These are phyloP conservation scores for Peucedramus taeniatus DNA, from an alignment of 2,113 vertebrate genomes.

Conservation along the genomic window DNA sequence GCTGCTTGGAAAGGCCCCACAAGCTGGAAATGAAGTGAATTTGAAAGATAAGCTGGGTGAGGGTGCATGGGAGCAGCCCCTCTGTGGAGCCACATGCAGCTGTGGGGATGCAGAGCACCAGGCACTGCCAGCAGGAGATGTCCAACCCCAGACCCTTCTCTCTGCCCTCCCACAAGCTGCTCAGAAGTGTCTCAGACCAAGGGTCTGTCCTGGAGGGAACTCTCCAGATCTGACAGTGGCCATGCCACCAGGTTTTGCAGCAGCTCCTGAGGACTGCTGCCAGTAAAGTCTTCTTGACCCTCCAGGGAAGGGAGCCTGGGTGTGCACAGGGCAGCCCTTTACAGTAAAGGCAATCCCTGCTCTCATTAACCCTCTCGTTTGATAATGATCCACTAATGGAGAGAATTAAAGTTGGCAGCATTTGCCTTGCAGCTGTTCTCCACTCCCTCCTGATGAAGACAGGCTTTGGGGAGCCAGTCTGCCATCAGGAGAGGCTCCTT, in stretches of 20 bases:
- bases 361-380: not conserved
- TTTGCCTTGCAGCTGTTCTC: constrained; percentile 34
- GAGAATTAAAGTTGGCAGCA: constrained; percentile 33
- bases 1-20: not conserved
- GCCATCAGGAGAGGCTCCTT: not conserved
- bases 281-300: not conserved
- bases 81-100: accelerated
- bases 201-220: not conserved
- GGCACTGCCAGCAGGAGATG: not conserved
- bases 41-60: not conserved
- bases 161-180: not conserved
- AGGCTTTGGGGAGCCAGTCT: not conserved
- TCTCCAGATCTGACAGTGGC: not conserved
- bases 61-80: not conserved
- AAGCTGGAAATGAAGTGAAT: not conserved
- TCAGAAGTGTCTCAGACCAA: not conserved
- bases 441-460: not conserved
- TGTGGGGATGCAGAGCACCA: no score
- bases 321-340: not conserved
- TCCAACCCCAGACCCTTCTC: not conserved
- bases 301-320: not conserved
- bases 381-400: constrained; percentile 36
- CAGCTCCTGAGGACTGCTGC: not conserved
- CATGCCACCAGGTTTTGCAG: not conserved
- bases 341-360: not conserved